These are phyloP conservation scores for Martes martes DNA, from an alignment of 2,113 vertebrate species.

Conservation along the genomic window DNA sequence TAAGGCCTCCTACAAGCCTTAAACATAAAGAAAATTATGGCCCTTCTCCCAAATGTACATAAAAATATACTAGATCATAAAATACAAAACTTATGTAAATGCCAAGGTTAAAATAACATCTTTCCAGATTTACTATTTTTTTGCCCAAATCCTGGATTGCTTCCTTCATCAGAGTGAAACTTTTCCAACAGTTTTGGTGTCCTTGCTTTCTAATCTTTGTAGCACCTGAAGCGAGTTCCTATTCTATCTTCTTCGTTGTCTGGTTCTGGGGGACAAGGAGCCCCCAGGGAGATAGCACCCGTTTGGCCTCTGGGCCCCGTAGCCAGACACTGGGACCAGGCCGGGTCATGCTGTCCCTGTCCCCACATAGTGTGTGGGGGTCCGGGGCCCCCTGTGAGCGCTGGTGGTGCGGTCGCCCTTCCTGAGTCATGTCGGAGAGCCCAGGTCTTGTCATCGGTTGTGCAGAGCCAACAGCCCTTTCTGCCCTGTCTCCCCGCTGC, in stretches of 20 bases:
- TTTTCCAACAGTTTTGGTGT: background rate
- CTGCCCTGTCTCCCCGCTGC: background rate
- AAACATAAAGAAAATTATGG: background rate
- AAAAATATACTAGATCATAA: background rate
- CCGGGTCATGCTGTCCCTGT: background rate
- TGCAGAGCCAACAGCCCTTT: too few species aligned
- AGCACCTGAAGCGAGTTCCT: background rate
- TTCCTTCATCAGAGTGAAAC: background rate
- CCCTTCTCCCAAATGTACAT: background rate
- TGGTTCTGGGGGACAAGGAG: too few species aligned
- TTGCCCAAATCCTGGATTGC: background rate
- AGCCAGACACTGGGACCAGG: background rate
- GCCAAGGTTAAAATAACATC: background rate
- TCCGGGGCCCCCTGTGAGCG: background rate
- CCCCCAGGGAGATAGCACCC: background rate
- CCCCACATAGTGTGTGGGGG: background rate
- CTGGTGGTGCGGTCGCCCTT: too few species aligned
- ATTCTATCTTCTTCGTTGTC: background rate
- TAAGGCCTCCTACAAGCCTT: background rate
- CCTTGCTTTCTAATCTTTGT: background rate
- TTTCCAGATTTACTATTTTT: background rate
- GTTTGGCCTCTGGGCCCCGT: background rate
- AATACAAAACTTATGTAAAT: background rate
- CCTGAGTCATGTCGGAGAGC: background rate
- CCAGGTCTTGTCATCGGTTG: background rate